Conservation (phyloP, 2,888 invertebrate species). For the Candidula unifasciata region DNA sequence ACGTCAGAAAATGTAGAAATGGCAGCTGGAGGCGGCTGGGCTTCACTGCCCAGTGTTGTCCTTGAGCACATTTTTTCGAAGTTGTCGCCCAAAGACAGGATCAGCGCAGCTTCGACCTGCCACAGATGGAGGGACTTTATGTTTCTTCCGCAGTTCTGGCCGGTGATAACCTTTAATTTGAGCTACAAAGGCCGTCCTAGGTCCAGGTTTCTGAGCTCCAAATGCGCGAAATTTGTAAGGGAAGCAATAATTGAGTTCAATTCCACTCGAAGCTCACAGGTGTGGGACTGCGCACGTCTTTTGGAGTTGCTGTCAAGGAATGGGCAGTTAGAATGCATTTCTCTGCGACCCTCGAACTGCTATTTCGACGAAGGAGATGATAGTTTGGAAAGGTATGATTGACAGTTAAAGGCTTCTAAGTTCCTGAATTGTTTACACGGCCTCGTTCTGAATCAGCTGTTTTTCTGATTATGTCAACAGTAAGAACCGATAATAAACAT, state of each 20-base stretch:
- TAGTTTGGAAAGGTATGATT: slow-evolving; percentile 43
- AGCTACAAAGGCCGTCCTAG: slow-evolving; percentile 63
- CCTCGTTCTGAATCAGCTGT: slow-evolving; percentile 54
- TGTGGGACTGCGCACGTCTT: slow-evolving; percentile 69
- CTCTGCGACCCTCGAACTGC: slow-evolving; percentile 74
- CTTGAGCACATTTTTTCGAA: slow-evolving; percentile 79
- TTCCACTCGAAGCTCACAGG: slow-evolving; percentile 71
- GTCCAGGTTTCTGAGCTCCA: slow-evolving; percentile 73
- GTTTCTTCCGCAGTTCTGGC: slow-evolving; percentile 77
- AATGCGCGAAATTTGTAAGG: slow-evolving; percentile 75
- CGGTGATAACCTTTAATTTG: slow-evolving; percentile 63
- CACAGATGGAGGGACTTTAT: slow-evolving; percentile 81
- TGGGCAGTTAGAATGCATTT: slow-evolving; percentile 72
- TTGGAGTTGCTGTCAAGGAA: slow-evolving; percentile 71
- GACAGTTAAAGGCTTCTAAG: neutral
- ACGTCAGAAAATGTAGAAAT: slow-evolving; percentile 64
- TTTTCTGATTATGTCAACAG: slow-evolving; percentile 29
- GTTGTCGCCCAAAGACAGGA: slow-evolving; percentile 80
- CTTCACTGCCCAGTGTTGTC: slow-evolving; percentile 74
- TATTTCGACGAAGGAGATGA: slow-evolving; percentile 63
- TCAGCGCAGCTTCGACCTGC: slow-evolving; percentile 81
- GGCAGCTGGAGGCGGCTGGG: slow-evolving; percentile 72
- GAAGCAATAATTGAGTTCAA: slow-evolving; percentile 75
- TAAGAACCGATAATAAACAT: too few species aligned
- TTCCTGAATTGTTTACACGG: slow-evolving; percentile 43